phyloP scores from a whole-genome alignment of 1,140 invertebrate species.

The Drosophila kurseongensis region DNA sequence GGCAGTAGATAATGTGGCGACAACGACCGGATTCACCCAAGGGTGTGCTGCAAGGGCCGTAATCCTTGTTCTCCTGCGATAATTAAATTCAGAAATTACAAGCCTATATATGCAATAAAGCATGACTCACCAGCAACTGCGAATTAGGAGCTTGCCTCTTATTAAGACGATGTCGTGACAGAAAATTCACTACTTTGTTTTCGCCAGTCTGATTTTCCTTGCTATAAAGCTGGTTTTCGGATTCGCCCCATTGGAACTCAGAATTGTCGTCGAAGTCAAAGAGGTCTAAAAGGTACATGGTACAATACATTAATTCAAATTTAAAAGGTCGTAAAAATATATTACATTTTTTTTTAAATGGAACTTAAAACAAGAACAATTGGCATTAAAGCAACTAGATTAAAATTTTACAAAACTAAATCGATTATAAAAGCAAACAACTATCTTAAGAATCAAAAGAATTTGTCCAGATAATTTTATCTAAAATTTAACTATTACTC shows the following conservation, averaged over 20 bases:
- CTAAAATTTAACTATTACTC: no score
- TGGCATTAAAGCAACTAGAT: no score
- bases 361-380: no score
- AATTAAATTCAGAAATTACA: neutral
- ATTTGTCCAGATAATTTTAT: no score
- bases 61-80: conserved; percentile 84
- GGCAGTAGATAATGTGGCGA: conserved; percentile 87
- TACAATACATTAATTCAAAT: no score
- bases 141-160: conserved; percentile 58
- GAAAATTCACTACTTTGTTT: conserved; percentile 38
- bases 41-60: conserved; percentile 87
- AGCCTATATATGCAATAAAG: no score
- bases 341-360: no score
- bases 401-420: no score
- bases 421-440: no score
- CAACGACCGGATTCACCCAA: conserved; percentile 87
- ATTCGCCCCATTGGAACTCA: conserved; percentile 72
- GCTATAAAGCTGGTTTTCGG: conserved; percentile 49
- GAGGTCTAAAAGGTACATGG: conserved; percentile 48
- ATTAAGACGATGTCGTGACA: conserved; percentile 62
- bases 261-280: conserved; percentile 75
- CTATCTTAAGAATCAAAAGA: no score
- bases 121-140: conserved; percentile 55
- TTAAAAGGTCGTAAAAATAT: no score
- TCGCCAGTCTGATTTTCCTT: conserved; percentile 29